Base-by-base conservation (phyloP, 2,888 invertebrate species). In the Lymantria monacha region DNA sequence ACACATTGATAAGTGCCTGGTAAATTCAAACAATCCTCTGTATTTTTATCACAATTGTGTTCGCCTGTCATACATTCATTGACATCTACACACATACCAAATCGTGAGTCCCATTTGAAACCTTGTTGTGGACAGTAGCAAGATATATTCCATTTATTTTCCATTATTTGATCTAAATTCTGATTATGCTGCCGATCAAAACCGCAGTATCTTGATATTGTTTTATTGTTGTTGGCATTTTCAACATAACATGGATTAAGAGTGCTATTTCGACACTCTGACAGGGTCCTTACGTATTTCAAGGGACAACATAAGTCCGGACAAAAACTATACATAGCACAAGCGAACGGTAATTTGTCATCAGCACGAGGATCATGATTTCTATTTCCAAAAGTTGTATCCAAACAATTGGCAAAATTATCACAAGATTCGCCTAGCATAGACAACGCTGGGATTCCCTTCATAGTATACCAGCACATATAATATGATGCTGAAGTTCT, bases 391-490 rank as follows among this genome's bases (percentile, higher is more conserved):
- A 76, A 79, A 33, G 67, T 64, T 10, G 74, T 57, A 64, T 92
- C 89, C 51, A 93, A 75, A 65, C 94, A 94, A 66, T 87, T 81
- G 0, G 94, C 94, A 61, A 91, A 92, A 76, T 94, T 94, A 69
- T 94, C 94, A 68, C 94, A 95, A 8, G 79, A 70, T 63, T 93
- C 94, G 0, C 87, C 87, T 40, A 94, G 79, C 70, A 87, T 83
- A 11, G 85, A 80, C 54, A 94, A 74, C 46, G 87, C 85, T 5
- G 91, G 85, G 13, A 69, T 82, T 55, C 88, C 89, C 44, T 89
- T 78, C 92, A 94, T 93, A 12, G 94, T 93, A 70, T 92, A 94
- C 93, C 93, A 93, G 66, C 94, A 94, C 93, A 95, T 93, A 76
- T 91, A 94, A 75, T 94, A 94, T 61, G 93, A 92, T 0, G 93